phyloP scores from a whole-genome alignment of 1,140 invertebrate species.

The Leucophenga varia region DNA sequence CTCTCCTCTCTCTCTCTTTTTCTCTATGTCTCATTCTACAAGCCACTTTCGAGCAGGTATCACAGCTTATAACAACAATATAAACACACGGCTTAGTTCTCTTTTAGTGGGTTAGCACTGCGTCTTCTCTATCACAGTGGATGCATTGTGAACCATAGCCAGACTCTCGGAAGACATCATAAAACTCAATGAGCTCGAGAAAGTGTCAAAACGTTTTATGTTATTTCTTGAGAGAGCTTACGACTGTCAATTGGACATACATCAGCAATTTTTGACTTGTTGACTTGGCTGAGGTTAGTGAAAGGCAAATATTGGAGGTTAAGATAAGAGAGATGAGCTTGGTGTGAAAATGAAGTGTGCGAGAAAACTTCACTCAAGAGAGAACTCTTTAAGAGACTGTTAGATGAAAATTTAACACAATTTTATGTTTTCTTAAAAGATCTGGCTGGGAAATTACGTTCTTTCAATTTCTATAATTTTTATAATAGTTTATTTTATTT shows the following conservation, averaged over 20 bases:
- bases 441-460: no score
- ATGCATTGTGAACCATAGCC: not conserved
- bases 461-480: no score
- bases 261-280: constrained; percentile 7
- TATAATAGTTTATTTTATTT: no score
- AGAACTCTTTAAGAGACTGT: no score
- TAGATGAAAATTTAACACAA: no score
- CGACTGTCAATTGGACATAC: constrained; percentile 14
- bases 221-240: constrained; percentile 7
- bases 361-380: no score
- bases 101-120: constrained; percentile 23
- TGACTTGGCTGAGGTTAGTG: constrained; percentile 11
- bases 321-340: no score
- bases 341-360: no score
- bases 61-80: constrained; percentile 28
- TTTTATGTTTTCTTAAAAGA: no score
- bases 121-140: not conserved
- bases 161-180: constrained; percentile 1
- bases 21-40: no score
- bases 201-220: constrained; percentile 21
- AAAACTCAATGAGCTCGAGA: constrained; percentile 11
- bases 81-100: constrained; percentile 36
- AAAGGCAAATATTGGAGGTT: constrained; percentile 9
- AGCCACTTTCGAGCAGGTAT: no score
- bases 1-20: no score